phyloP scores from a whole-genome alignment of 1,140 invertebrate species.

The Scaptomyza montana region DNA sequence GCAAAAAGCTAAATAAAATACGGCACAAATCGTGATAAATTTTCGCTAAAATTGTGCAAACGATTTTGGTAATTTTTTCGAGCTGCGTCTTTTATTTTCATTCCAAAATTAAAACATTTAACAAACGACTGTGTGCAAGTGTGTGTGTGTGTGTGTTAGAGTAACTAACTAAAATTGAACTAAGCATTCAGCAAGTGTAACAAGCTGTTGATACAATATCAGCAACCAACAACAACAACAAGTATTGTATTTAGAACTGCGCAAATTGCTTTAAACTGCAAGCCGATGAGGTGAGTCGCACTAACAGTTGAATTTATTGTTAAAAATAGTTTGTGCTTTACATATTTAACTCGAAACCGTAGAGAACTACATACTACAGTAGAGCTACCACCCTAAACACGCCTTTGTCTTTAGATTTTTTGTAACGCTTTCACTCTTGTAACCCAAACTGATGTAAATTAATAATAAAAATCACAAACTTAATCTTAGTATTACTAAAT shows the following conservation, averaged over 20 bases:
- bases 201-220: conserved; percentile 38
- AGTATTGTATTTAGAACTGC: conserved; percentile 72
- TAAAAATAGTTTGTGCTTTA: not conserved
- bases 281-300: conserved; percentile 34
- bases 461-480: conserved; percentile 10
- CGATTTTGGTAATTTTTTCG: conserved; percentile 60
- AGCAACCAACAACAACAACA: conserved; percentile 20
- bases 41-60: conserved; percentile 75
- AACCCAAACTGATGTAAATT: conserved; percentile 16
- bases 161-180: conserved; percentile 71
- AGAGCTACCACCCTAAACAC: conserved; percentile 15
- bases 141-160: conserved; percentile 17
- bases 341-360: no score
- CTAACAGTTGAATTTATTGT: conserved; percentile 9
- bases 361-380: conserved; percentile 11
- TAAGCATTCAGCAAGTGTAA: conserved; percentile 59
- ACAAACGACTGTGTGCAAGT: conserved; percentile 33
- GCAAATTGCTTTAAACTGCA: conserved; percentile 64
- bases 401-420: not conserved
- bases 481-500: conserved; percentile 1
- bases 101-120: conserved; percentile 29
- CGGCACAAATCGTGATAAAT: conserved; percentile 73
- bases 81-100: conserved; percentile 26
- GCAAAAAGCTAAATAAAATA: conserved; percentile 51
- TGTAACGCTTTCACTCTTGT: conserved; percentile 27